phyloP scores from a whole-genome alignment of 2,113 vertebrate genomes.

The Strix aluco region DNA sequence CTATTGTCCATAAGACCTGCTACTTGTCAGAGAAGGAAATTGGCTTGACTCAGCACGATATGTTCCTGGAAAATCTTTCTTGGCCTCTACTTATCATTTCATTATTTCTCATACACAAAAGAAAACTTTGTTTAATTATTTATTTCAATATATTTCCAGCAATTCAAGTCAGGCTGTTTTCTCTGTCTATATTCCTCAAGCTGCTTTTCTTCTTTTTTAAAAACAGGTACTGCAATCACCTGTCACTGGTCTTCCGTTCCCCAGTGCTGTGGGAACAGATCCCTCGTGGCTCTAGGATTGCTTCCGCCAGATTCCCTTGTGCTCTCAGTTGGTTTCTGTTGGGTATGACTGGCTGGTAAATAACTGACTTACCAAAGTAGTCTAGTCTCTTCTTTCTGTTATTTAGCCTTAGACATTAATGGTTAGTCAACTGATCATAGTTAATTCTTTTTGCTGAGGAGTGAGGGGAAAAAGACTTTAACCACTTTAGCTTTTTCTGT shows the following conservation, averaged over 20 bases:
- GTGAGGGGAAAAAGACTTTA: not conserved
- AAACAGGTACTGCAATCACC: not conserved
- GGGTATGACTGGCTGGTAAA: not conserved
- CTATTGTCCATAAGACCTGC: slow-evolving; percentile 24
- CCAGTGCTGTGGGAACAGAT: not conserved
- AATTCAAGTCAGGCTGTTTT: not conserved
- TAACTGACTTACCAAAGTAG: not conserved
- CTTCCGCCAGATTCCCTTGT: not conserved
- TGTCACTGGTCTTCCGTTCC: not conserved
- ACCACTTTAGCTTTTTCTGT: not conserved
- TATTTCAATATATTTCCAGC: slow-evolving; percentile 17
- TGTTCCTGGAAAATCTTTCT: slow-evolving; percentile 46
- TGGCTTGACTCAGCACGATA: not conserved
- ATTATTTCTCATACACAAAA: slow-evolving; percentile 30
- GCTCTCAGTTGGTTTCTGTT: not conserved
- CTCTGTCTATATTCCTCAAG: not conserved
- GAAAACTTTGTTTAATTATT: slow-evolving; percentile 3
- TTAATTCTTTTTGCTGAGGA: not conserved
- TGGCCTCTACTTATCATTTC: slow-evolving; percentile 32
- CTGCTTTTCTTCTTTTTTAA: not conserved
- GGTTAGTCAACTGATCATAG: not conserved
- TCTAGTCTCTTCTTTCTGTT: not conserved
- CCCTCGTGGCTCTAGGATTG: not conserved
- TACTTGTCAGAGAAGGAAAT: slow-evolving; percentile 33
- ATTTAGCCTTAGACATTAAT: not conserved